Evolutionary conservation across 2,113 vertebrate genomes (phyloP).

Genomic region (Epinephelus lanceolatus): DNA sequence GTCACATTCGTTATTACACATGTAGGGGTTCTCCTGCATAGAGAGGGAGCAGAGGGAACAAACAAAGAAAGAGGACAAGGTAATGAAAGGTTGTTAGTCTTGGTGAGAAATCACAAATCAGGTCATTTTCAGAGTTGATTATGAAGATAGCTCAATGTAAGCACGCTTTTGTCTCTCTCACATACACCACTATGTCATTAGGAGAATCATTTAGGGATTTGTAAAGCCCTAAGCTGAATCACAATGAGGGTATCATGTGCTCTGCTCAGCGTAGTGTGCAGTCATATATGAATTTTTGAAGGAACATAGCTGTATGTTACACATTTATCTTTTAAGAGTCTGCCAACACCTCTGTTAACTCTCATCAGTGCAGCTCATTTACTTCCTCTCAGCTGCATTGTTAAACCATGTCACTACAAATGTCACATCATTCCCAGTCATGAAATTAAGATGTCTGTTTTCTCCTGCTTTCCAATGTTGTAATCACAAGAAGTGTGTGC

Average conservation of each 20-base stretch:
- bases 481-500: not conserved
- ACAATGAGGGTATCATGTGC: constrained; percentile 9
- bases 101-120: constrained; percentile 10
- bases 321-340: constrained; percentile 59
- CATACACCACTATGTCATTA: not conserved
- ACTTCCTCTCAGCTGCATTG: not conserved
- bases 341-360: constrained; percentile 2
- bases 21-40: constrained; percentile 96
- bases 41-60: constrained; percentile 46
- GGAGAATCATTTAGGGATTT: constrained; percentile 17
- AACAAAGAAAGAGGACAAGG: not conserved
- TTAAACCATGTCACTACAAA: constrained; percentile 3
- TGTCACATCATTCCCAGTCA: constrained; percentile 18
- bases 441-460: constrained; percentile 24
- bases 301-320: constrained; percentile 25
- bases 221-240: constrained; percentile 29
- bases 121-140: constrained; percentile 4
- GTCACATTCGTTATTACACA: constrained; percentile 99
- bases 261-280: not conserved
- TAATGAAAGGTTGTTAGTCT: not conserved
- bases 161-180: not conserved
- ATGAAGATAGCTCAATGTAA: not conserved
- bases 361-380: not conserved
- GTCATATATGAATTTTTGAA: constrained; percentile 13
- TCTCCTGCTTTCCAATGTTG: not conserved